Base-by-base conservation (phyloP, 1,140 invertebrate species). In the Idris sp. region DNA sequence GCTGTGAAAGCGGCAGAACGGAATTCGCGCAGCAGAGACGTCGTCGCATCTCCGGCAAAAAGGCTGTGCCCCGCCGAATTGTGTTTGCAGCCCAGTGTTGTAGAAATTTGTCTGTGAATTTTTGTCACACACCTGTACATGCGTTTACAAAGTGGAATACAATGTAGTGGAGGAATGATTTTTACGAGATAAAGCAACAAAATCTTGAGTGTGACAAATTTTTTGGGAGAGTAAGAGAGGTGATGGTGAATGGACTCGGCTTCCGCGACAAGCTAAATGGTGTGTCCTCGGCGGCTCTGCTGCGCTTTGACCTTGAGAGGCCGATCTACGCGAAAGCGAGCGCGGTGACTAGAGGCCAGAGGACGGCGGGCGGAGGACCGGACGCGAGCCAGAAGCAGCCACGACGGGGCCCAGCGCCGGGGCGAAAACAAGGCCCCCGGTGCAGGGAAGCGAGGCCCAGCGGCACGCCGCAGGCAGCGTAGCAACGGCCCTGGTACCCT, bases 11-110 rank as follows among this genome's bases (percentile, higher is more conserved):
- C 82, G 79, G 82, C 80, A 78, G 80, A 82, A 81, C 81, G 79
- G 79, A 84, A 83, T 86, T 82, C 83, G 83, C 84, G 81, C 83
- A 85, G 81, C 86, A 87, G 84, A 86, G 85, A 86, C 80, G 83
- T 85, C 79, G 84, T 85, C 81, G 82, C 82, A 84, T 85, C 84
- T 83, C 82, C 69, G 78, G 83, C 76, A 80, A 79, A 81, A 79
- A 79, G 78, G n/a, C n/a, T n/a, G n/a, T n/a, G n/a, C n/a, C n/a
- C n/a, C n/a, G n/a, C n/a, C n/a, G n/a, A n/a, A n/a, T n/a, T n/a
- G n/a, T n/a, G n/a, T n/a, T n/a, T n/a, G n/a, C n/a, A n/a, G n/a
- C 19, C 19, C 19, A 22, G 19, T 22, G 19, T 4, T n/a, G n/a
- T n/a, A n/a, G n/a, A n/a, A n/a, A n/a, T n/a, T n/a, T n/a, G n/a